Evolutionary conservation across 2,797 vertebrate genomes (phyloP), one percentile per base, ranked within the genome.

Genomic region (Garrulus glandarius): DNA sequence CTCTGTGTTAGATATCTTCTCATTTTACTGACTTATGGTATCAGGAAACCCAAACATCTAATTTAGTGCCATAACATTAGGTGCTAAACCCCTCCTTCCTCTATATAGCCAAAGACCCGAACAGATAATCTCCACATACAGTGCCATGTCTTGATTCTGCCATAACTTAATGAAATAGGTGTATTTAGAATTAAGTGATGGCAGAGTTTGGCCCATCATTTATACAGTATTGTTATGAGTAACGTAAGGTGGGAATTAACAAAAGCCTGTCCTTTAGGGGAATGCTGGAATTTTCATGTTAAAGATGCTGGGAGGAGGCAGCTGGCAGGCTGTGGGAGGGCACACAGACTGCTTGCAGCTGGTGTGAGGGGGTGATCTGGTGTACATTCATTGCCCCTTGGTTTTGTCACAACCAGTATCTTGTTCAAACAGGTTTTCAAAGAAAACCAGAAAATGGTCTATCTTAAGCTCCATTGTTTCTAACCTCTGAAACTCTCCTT

Each of bases 351-450:
- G 68, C 50, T 52, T 27, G 26, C 50, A 83, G 39, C 41, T 84
- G 10, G 1, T 1, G 1, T 55, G 13, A 52, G 29, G 24, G 16
- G 6, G 3, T 29, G 13, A 30, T 23, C 26, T 1, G 0, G 4
- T 53, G 46, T n/a, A 23, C 30, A 1, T 64, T 57, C 27, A 2
- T 44, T 53, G 50, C 17, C n/a, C 52, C 18, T 63, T 29, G 12
- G 7, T 78, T 84, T 89, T 77, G 27, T 80, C 15, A 20, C 18
- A 41, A 23, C 9, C 30, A 29, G 11, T 20, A 21, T n/a, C 71
- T 53, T 53, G 16, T 67, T 83, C 34, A 50, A 37, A 34, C 1
- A 41, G 7, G 4, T 75, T 70, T 78, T 68, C 49, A 36, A 37
- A 26, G 3, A 71, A 12, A 13, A 50, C 9, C 43, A 64, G 39